Percentiles rank a stretch among this genome's conserved stretches.
Conservation (phyloP, 2,797 vertebrate species). For the Taeniopygia guttata region DNA sequence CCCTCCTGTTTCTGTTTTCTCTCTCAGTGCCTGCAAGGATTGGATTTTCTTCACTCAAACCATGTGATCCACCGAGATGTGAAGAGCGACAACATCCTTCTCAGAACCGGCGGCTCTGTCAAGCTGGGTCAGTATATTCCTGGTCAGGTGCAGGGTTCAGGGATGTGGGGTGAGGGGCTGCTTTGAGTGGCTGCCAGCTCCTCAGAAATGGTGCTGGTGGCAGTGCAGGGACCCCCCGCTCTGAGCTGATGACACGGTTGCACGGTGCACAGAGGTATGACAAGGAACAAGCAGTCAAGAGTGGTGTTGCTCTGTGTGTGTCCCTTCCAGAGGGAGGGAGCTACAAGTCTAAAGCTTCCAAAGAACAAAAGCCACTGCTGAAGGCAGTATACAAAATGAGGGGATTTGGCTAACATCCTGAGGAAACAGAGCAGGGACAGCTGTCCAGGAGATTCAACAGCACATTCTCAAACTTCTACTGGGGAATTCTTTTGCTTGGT, state of each 20-base stretch:
- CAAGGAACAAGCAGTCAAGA: background rate
- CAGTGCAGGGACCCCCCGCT: background rate
- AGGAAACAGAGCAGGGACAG: background rate
- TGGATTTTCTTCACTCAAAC: too few species aligned
- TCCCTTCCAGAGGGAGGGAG: background rate
- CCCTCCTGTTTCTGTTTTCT: too few species aligned
- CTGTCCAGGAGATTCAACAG: background rate
- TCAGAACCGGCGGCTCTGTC: too few species aligned
- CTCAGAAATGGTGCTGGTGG: background rate
- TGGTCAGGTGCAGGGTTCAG: background rate
- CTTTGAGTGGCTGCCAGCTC: background rate
- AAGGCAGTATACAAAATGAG: too few species aligned
- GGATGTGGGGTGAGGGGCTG: background rate
- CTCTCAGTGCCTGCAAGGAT: too few species aligned
- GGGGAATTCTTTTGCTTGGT: background rate
- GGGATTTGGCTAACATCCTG: background rate
- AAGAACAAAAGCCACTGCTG: too few species aligned
- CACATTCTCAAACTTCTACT: fast-evolving
- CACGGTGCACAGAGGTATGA: background rate
- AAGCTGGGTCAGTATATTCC: too few species aligned
- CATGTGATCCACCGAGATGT: too few species aligned
- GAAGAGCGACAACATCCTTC: too few species aligned
- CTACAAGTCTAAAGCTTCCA: background rate
- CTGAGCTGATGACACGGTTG: background rate
- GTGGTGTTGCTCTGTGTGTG: too few species aligned